Percentiles rank a stretch among this genome's conserved stretches.
Conservation (phyloP, 2,113 vertebrate species). For the Recurvirostra avosetta region DNA sequence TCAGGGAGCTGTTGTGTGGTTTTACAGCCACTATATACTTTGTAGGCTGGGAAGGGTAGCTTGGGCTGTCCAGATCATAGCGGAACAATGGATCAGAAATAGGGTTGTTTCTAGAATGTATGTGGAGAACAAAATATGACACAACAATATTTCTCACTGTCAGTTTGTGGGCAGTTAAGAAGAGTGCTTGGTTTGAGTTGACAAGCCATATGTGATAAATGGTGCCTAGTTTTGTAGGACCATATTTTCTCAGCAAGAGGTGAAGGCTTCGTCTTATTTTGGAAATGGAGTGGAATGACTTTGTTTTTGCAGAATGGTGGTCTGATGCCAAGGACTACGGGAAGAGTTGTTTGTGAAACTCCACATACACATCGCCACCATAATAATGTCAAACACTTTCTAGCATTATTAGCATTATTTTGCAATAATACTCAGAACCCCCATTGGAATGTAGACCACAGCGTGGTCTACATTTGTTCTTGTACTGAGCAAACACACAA, state of each 20-base stretch:
- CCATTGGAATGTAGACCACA: not conserved
- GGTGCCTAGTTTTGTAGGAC: not conserved
- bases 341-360: not conserved
- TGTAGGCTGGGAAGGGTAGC: not conserved
- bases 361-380: not conserved
- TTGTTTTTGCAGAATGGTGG: not conserved
- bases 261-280: slow-evolving; percentile 18
- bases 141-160: slow-evolving; percentile 35
- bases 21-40: not conserved
- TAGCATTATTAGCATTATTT: slow-evolving; percentile 3
- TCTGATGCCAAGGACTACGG: not conserved
- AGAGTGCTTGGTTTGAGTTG: not conserved
- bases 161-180: slow-evolving; percentile 23
- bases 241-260: slow-evolving; percentile 47
- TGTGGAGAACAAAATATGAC: slow-evolving; percentile 14
- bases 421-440: not conserved
- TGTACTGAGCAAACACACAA: not conserved
- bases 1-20: not conserved
- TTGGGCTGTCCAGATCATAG: not conserved
- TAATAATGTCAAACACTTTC: not conserved
- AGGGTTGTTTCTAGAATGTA: slow-evolving; percentile 13
- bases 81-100: slow-evolving; percentile 30
- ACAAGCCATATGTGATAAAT: slow-evolving; percentile 29
- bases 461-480: not conserved
- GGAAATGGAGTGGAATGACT: not conserved